Percentiles rank a stretch among this genome's conserved stretches.
phyloP scores from a whole-genome alignment of 2,888 invertebrate genomes.

The Drosophila pullipes region DNA sequence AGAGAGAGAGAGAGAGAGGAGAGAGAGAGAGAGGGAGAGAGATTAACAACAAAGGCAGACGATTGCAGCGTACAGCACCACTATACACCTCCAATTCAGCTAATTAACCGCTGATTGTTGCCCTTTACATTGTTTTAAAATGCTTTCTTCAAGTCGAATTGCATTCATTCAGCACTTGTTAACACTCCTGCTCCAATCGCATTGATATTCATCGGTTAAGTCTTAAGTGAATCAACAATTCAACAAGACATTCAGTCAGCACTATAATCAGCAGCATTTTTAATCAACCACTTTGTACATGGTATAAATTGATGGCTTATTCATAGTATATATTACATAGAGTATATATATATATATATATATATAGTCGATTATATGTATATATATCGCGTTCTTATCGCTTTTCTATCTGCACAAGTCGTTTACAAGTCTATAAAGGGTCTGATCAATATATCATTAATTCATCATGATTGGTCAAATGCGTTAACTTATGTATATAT shows the following conservation, averaged over 20 bases:
- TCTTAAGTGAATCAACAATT: not conserved
- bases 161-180: not conserved
- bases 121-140: not conserved
- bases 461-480: not conserved
- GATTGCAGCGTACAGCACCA: not conserved
- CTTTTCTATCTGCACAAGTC: not conserved
- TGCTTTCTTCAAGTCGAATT: not conserved
- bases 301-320: not conserved
- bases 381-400: not conserved
- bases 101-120: not conserved
- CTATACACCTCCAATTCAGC: not conserved
- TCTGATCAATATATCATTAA: not conserved
- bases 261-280: not conserved
- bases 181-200: not conserved
- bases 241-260: not conserved
- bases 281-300: not conserved
- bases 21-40: not conserved
- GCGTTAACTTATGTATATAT: not conserved
- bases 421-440: not conserved
- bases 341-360: not conserved
- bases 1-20: not conserved
- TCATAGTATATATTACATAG: too few relatives aligned
- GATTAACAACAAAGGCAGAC: not conserved
- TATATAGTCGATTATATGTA: rapidly evolving
- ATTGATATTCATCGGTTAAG: not conserved